These are phyloP conservation scores for Leguminivora glycinivorella DNA, from an alignment of 1,140 invertebrate genomes.

Conservation along the genomic window DNA sequence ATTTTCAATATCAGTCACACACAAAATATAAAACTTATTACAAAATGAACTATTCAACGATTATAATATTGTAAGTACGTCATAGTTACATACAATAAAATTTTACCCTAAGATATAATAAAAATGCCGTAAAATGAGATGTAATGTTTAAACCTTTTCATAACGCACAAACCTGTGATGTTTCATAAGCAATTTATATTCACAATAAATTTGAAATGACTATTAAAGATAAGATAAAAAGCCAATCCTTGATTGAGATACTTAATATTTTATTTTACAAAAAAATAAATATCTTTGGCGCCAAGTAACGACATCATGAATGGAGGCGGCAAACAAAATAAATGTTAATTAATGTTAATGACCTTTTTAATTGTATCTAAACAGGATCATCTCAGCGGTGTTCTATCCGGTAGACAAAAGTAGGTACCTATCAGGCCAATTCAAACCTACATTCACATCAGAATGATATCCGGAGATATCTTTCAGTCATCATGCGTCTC, in stretches of 20 bases:
- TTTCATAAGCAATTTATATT: neutral
- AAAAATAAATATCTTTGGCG: conserved; percentile 6
- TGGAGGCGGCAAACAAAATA: neutral
- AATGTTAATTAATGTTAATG: conserved; percentile 1
- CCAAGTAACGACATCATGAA: neutral
- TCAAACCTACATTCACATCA: too few relatives aligned
- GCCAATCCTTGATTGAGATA: neutral
- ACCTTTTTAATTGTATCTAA: neutral
- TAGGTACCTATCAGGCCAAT: too few relatives aligned
- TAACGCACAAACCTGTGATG: neutral
- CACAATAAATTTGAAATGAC: neutral
- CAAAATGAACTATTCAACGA: too few relatives aligned
- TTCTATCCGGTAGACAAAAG: conserved; percentile 6
- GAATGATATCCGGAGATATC: too few relatives aligned
- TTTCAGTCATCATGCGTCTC: too few relatives aligned
- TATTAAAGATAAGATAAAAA: neutral
- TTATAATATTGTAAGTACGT: too few relatives aligned
- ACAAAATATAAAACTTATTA: too few relatives aligned
- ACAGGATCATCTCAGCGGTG: neutral
- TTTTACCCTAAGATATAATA: too few relatives aligned
- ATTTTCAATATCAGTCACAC: too few relatives aligned
- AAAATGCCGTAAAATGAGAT: too few relatives aligned
- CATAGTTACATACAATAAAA: too few relatives aligned
- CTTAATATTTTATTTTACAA: neutral
- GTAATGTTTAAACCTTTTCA: too few relatives aligned